phyloP scores from a whole-genome alignment of 92 coral and sea anemone species.

The Phenganax stokvisi region DNA sequence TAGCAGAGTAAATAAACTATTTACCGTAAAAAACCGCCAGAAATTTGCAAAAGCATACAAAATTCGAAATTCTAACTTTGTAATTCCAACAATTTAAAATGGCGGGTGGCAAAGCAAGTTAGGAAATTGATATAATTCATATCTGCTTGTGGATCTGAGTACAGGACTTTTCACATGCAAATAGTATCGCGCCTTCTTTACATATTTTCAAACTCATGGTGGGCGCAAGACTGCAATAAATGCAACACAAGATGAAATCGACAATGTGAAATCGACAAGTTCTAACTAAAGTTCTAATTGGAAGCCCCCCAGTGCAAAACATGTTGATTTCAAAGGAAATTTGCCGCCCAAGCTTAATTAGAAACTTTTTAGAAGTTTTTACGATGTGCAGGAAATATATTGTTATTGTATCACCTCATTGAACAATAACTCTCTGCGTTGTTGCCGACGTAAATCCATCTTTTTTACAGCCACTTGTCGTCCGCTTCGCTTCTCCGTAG shows the following conservation, averaged over 20 bases:
- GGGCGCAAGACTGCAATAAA: background rate
- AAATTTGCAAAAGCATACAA: too few species aligned
- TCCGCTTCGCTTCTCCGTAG: conserved; percentile 78
- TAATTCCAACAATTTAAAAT: too few species aligned
- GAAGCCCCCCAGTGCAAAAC: conserved; percentile 15
- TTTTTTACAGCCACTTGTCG: conserved; percentile 96
- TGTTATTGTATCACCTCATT: conserved; percentile 74
- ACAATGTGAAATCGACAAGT: conserved; percentile 19
- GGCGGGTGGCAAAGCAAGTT: too few species aligned
- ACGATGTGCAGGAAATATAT: background rate
- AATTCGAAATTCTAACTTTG: too few species aligned
- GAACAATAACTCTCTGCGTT: conserved; percentile 84
- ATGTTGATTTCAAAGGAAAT: conserved; percentile 30
- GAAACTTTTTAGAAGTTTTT: conserved; percentile 32
- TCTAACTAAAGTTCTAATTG: background rate
- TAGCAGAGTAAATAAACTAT: too few species aligned
- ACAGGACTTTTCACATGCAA: background rate
- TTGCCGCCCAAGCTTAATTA: conserved; percentile 23
- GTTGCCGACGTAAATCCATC: conserved; percentile 96
- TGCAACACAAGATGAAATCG: background rate
- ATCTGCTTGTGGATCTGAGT: too few species aligned
- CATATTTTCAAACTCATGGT: background rate
- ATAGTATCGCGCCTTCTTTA: conserved; percentile 10
- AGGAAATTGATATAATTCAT: too few species aligned
- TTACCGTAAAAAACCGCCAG: too few species aligned